Base-by-base conservation (phyloP, 2,888 invertebrate species). In the Arenicola marina region DNA sequence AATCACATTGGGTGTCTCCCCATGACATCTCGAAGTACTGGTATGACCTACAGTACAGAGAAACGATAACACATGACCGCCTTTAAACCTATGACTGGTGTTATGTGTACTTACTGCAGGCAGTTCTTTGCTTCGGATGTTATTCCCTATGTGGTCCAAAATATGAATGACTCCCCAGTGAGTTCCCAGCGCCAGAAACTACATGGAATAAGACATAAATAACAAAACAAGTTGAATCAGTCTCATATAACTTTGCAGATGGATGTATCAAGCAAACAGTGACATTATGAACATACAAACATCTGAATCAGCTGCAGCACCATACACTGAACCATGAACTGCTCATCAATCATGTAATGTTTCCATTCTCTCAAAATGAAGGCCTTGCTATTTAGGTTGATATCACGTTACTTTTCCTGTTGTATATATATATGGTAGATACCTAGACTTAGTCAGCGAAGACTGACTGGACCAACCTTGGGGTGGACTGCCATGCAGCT, bases 401-500 rank as follows among this genome's bases (percentile, higher is more conserved):
- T 4, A 34, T n/a, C 7, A 7, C n/a, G 51, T 31, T 51, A 26
- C 7, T 7, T n/a, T 11, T 46, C 4, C n/a, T 51, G 21, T 15
- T 56, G 43, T 11, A 15, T 33, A 34, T 7, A 44, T 21, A 56
- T 4, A 43, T 56, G 11, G 11, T 26, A 4, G 43, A 4, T n/a
- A 38, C 24, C n/a, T 56, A 15, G 43, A 56, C 43, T 7, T n/a
- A 28, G 7, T 38, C 11, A 11, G 7, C 3, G 51, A 4, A 51
- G 29, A 53, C 1, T 11, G n/a, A 59, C 15, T 48, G 26, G 11
- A 7, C 15, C 15, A 78, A 92, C 92, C 86, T 95, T 95, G 7
- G 93, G 89, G 84, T 96, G 95, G 48, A 95, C 93, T 67, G 93
- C 92, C 76, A 95, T 91, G 81, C 95, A 95, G 80, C 93, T 95